Conservation (phyloP, 2,888 invertebrate species). For the Emmelina monodactyla region DNA sequence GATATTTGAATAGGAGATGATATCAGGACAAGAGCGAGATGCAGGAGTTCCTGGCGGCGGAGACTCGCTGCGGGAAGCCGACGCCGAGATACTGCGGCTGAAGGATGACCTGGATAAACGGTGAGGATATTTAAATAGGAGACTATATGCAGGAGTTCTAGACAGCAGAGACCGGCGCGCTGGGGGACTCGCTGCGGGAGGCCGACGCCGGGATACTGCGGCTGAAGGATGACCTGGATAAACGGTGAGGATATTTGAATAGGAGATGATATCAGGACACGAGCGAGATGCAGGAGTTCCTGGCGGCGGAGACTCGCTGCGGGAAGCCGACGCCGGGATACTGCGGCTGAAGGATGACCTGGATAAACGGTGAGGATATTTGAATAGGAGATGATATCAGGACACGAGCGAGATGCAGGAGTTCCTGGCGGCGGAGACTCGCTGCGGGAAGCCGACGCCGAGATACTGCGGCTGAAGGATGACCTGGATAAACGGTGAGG, state of each 20-base stretch:
- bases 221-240: neutral
- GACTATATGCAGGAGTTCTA: conserved; percentile 90
- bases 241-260: too few species aligned
- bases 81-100: neutral
- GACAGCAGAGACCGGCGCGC: conserved; percentile 82
- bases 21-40: too few species aligned
- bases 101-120: too few species aligned
- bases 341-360: neutral
- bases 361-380: neutral
- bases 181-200: conserved; percentile 81
- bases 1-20: too few species aligned
- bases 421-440: conserved; percentile 87
- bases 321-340: conserved; percentile 77
- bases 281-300: conserved; percentile 90
- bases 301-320: conserved; percentile 84
- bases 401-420: conserved; percentile 92
- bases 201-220: conserved; percentile 70
- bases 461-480: conserved; percentile 38
- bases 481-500: neutral
- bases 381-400: too few species aligned
- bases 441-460: conserved; percentile 77
- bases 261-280: too few species aligned
- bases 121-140: too few species aligned
- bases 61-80: neutral
- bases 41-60: too few species aligned